Base-by-base conservation (phyloP, 1,140 invertebrate genomes). In the Heliothis virescens region DNA sequence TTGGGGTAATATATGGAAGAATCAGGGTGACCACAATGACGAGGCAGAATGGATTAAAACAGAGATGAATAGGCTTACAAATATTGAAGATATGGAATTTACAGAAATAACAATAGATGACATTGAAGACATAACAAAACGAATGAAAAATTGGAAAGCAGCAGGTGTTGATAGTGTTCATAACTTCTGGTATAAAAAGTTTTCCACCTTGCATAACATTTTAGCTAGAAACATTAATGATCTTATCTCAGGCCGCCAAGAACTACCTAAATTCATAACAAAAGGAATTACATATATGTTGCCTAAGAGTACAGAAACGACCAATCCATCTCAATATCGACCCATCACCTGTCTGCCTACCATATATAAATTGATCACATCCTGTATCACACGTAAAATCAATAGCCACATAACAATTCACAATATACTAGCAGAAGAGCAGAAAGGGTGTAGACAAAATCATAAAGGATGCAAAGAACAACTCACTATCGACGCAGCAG, bases 161-260 rank as follows among this genome's bases (percentile, higher is more conserved):
- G 16, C 55, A 1, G 55, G 55, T 59, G 21, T 26, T 21, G 55
- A 59, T 11, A 59, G 11, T 21, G 15, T 62, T 5, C 26, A 62
- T 2, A 84, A 78, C 29, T 84, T 65, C 57, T 81, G 80, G 82
- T 82, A 74, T 12, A 84, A 84, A 75, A 81, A 82, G 18, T 65
- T 82, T 9, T 13, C 4, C 0, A n/a, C 18, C 34, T 13, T 84
- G 15, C 77, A 81, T 63, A 48, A 78, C 21, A 1, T 5, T 5
- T 50, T 81, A 79, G 73, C 79, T n/a, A 83, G 52, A 74, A 74
- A 69, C 41, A n/a, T 82, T 5, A 75, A 52, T 50, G 62, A 79
- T 9, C 41, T 82, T 11, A 47, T 82, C 41, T 48, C 59, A 62
- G 50, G 34, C 5, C 1, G 69, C n/a, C 60, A 82, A 53, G 18